These are phyloP conservation scores for Eristalis pertinax DNA, from an alignment of 2,888 invertebrate species.

Conservation along the genomic window DNA sequence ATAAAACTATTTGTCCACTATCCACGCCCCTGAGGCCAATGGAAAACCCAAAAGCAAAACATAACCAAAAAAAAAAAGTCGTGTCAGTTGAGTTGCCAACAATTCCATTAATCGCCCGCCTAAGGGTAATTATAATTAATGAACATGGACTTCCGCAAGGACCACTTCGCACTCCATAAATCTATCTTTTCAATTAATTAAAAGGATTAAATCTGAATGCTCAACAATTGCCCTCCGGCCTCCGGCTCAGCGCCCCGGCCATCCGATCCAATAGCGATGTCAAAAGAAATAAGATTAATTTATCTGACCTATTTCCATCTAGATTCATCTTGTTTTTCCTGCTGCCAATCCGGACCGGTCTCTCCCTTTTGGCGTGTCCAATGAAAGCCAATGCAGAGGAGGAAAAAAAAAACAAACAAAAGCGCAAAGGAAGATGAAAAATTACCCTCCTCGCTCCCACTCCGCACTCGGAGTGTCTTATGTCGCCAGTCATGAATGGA, in stretches of 20 bases:
- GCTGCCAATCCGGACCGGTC: background rate
- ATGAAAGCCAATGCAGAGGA: slow-evolving; percentile 18
- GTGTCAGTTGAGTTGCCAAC: slow-evolving; percentile 14
- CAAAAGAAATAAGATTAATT: slow-evolving; percentile 73
- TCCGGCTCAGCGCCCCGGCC: background rate
- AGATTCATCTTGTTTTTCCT: slow-evolving; percentile 45
- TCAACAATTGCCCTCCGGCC: slow-evolving; percentile 50
- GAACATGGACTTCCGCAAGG: slow-evolving; percentile 67
- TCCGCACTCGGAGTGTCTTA: slow-evolving; percentile 46
- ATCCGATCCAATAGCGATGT: slow-evolving; percentile 37
- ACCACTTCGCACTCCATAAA: slow-evolving; percentile 69
- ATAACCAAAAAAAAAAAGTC: background rate
- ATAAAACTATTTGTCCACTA: slow-evolving; percentile 57
- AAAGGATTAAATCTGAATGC: slow-evolving; percentile 72
- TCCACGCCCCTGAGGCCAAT: slow-evolving; percentile 41
- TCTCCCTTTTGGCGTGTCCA: slow-evolving; percentile 30
- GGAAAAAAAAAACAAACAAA: slow-evolving; percentile 26
- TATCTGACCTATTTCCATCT: slow-evolving; percentile 73
- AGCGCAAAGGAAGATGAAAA: slow-evolving; percentile 61
- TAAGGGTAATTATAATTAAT: slow-evolving; percentile 71
- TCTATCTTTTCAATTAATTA: slow-evolving; percentile 72
- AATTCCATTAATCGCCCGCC: slow-evolving; percentile 64
- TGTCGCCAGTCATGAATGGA: slow-evolving; percentile 65
- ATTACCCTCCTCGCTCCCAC: slow-evolving; percentile 34
- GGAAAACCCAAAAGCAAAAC: background rate